Evolutionary conservation across 2,888 invertebrate genomes (phyloP).

Genomic region (Labia minor): DNA sequence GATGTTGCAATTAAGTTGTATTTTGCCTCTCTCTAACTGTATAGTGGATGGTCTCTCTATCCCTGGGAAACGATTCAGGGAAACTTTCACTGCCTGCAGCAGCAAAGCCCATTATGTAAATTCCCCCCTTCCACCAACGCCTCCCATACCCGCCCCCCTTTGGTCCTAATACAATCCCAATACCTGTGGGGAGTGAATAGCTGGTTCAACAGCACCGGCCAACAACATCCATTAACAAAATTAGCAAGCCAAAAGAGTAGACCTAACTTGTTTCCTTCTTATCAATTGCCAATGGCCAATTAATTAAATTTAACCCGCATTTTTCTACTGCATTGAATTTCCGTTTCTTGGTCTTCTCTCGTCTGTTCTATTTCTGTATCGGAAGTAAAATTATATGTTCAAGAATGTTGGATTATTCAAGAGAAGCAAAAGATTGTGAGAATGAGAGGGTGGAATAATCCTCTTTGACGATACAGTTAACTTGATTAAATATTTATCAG

Average conservation of each 20-base stretch:
- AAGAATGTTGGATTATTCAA: background rate
- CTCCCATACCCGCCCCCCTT: too few relatives aligned
- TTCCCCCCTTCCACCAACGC: too few relatives aligned
- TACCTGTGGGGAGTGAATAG: background rate
- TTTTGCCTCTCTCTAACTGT: too few relatives aligned
- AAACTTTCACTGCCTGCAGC: background rate
- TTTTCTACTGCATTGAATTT: background rate
- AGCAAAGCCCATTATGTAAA: background rate
- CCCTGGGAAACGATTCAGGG: too few relatives aligned
- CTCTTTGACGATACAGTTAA: too few relatives aligned
- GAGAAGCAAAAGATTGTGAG: too few relatives aligned
- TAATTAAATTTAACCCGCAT: background rate
- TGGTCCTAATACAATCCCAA: background rate
- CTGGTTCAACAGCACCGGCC: background rate
- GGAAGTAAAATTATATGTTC: background rate
- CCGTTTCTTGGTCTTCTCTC: background rate
- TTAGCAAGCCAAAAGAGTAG: background rate
- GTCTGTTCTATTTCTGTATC: too few relatives aligned
- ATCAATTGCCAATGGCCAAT: too few relatives aligned
- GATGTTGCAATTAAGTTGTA: too few relatives aligned
- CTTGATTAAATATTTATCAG: too few relatives aligned
- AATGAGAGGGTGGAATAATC: too few relatives aligned
- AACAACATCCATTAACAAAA: background rate
- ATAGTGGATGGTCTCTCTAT: too few relatives aligned
- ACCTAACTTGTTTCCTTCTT: background rate